Conservation (phyloP, 2,797 vertebrate species). For the Cygnus olor region DNA sequence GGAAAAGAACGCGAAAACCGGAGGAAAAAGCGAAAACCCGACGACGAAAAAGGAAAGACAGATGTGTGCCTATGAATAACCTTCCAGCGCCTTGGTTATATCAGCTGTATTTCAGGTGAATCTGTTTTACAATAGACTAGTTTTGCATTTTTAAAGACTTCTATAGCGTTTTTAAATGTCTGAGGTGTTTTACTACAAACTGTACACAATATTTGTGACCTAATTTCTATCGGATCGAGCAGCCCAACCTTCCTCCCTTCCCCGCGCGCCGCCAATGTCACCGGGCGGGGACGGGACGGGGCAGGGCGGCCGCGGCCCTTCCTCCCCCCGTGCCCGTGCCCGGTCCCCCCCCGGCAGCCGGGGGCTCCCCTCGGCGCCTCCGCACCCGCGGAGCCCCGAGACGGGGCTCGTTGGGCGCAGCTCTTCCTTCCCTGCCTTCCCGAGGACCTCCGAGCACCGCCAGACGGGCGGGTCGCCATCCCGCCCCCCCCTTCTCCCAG, state of each 20-base stretch:
- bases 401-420: not conserved
- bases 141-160: slow-evolving; percentile 80
- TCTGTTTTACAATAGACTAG: slow-evolving; percentile 82
- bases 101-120: slow-evolving; percentile 88
- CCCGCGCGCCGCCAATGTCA: slow-evolving; percentile 10
- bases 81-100: slow-evolving; percentile 96
- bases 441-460: not conserved
- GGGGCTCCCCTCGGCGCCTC: not conserved
- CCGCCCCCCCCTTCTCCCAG: not conserved
- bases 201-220: slow-evolving; percentile 82
- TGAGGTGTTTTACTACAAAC: slow-evolving; percentile 80
- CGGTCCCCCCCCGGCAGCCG: not conserved
- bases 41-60: slow-evolving; percentile 77
- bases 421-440: not conserved
- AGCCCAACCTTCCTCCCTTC: slow-evolving; percentile 31
- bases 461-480: too few species aligned
- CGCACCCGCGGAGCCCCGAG: not conserved
- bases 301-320: not conserved
- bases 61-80: slow-evolving; percentile 95
- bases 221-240: slow-evolving; percentile 74
- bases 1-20: not conserved
- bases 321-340: not conserved
- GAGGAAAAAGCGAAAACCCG: not conserved
- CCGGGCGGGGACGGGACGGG: not conserved
- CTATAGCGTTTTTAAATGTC: slow-evolving; percentile 79